These are phyloP conservation scores for Pimpla rufipes DNA, from an alignment of 2,888 invertebrate species.

Conservation along the genomic window DNA sequence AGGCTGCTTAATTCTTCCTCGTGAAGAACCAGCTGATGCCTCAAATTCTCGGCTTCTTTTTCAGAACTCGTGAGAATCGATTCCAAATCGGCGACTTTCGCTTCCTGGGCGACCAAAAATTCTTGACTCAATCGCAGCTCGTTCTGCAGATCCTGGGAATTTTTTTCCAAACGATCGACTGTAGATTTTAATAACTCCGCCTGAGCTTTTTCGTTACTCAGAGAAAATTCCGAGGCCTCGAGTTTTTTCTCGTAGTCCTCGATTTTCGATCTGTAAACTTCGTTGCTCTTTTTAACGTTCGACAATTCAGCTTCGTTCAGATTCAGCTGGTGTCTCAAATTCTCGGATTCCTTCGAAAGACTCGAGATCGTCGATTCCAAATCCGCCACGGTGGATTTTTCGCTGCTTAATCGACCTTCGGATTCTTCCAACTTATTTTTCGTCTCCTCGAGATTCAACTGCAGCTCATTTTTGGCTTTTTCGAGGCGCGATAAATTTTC, in stretches of 20 bases:
- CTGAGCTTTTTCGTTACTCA: constrained; percentile 61
- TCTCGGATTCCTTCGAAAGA: constrained; percentile 36
- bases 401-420: constrained; percentile 59
- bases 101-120: constrained; percentile 29
- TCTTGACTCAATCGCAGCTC: constrained; percentile 13
- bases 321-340: constrained; percentile 55
- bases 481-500: constrained; percentile 61
- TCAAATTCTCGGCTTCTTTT: constrained; percentile 12
- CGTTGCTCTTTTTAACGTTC: constrained; percentile 55
- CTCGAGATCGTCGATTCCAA: constrained; percentile 57
- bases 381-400: constrained; percentile 57
- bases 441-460: constrained; percentile 44
- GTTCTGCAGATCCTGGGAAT: constrained; percentile 20
- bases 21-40: no score
- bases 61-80: background rate
- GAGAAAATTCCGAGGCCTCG: constrained; percentile 47
- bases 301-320: constrained; percentile 33
- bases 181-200: constrained; percentile 43
- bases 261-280: constrained; percentile 49
- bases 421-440: constrained; percentile 61
- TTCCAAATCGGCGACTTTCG: constrained; percentile 44
- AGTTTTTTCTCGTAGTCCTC: constrained; percentile 64
- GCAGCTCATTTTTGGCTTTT: constrained; percentile 59
- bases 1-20: no score
- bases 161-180: constrained; percentile 10